Evolutionary conservation across 1,140 invertebrate genomes (phyloP), one percentile per base, ranked within the genome.

Genomic region (Hylyphantes graminicola): DNA sequence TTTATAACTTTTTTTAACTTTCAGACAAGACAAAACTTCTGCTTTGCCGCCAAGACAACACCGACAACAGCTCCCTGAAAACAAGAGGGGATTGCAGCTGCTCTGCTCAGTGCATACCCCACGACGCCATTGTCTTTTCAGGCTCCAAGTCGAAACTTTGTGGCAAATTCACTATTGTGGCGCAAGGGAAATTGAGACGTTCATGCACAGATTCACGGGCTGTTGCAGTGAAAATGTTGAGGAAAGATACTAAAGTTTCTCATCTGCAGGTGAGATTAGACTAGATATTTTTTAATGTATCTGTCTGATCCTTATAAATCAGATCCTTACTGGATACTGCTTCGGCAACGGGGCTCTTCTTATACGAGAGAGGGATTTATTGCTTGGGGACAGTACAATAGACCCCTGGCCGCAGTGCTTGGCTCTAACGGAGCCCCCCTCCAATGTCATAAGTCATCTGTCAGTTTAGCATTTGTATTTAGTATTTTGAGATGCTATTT

Each of bases 11-110:
- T 84, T 59, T 84, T 82, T 81, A 50, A 86, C 89, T 91, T 17
- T 12, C 17, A 95, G 94, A 96, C 89, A 93, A 93, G 89, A 94
- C 94, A 6, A 92, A 93, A 55, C 88, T 96, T 83, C 88, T 96
- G 55, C 90, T 96, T 15, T 95, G 94, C 87, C 90, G 90, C 85
- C 87, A 87, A 48, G 90, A 91, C 85, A 74, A 67, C n/a, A 87
- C 85, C 64, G 63, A 88, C n/a, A 80, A 35, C 55, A 67, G 84
- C 5, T 90, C 90, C 13, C 90, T 92, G 12, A 67, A 57, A 13
- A 80, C 68, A 35, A 82, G 70, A 55, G 72, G 85, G n/a, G 85
- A 86, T 2, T 86, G 80, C 57, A 83, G 35, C 51, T 86, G 79
- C 63, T 17, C 67, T 12, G 79, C 85, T 19, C 85, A 86, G 21